Conservation (phyloP, 2,113 vertebrate genomes). For the Bothrops jararaca region DNA sequence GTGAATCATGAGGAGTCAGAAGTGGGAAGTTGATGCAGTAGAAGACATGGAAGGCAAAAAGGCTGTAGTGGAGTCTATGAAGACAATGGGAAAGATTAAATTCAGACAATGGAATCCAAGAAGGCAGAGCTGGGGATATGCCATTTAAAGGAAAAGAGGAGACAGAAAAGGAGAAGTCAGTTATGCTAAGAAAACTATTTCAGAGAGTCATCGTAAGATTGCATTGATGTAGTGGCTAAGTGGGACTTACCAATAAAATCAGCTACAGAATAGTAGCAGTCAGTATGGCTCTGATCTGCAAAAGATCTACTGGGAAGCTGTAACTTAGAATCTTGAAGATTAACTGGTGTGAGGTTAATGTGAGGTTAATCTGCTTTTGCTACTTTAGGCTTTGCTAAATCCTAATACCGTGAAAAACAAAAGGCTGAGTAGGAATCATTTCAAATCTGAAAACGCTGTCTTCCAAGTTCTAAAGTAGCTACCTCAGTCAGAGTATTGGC, state of each 20-base stretch:
- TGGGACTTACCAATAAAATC: neutral
- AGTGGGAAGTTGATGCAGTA: neutral
- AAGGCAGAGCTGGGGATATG: neutral
- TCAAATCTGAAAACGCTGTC: neutral
- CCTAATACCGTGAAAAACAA: neutral
- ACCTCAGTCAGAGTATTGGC: neutral
- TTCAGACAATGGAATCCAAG: neutral
- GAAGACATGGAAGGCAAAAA: neutral
- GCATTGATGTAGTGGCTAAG: neutral
- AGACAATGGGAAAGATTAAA: neutral
- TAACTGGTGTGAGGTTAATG: neutral
- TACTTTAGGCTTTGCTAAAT: neutral
- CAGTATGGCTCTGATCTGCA: neutral
- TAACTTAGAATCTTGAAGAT: neutral
- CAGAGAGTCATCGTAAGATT: neutral
- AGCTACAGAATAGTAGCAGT: neutral
- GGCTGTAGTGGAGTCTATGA: neutral
- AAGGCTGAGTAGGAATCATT: neutral
- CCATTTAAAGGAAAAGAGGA: neutral
- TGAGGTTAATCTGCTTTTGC: neutral
- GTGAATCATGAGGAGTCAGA: neutral
- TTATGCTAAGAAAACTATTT: neutral
- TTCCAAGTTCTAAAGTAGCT: neutral
- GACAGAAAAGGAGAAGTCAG: neutral
- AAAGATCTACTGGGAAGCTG: neutral